Percentiles rank a stretch among this genome's conserved stretches.
Evolutionary conservation across 2,113 vertebrate genomes (phyloP).

Genomic region (Oceanodroma tethys): DNA sequence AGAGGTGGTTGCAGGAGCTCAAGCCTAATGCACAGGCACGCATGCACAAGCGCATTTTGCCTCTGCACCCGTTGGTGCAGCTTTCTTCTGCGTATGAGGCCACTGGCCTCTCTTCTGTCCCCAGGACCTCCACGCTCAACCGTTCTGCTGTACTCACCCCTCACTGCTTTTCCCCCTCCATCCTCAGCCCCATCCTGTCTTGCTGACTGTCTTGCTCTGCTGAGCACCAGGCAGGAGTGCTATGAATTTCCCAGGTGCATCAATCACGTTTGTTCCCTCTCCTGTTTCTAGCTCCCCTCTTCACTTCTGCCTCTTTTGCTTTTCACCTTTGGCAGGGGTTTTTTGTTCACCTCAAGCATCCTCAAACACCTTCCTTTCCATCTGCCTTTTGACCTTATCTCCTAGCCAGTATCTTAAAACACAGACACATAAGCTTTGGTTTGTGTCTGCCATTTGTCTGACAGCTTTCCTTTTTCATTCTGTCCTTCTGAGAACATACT

Average conservation of each 20-base stretch:
- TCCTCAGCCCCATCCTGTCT: not conserved
- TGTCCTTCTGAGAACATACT: not conserved
- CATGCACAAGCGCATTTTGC: rapidly evolving
- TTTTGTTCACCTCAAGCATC: not conserved
- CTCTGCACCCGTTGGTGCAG: not conserved
- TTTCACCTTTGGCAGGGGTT: not conserved
- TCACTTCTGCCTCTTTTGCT: not conserved
- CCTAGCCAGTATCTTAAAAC: not conserved
- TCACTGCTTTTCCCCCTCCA: not conserved
- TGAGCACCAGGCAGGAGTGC: not conserved
- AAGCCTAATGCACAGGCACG: rapidly evolving
- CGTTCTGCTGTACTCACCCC: rapidly evolving
- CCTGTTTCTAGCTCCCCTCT: not conserved
- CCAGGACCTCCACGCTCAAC: not conserved
- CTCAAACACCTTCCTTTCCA: not conserved
- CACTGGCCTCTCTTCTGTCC: not conserved
- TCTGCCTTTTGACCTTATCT: not conserved
- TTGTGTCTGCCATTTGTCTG: not conserved
- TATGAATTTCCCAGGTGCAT: not conserved
- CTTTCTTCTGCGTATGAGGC: not conserved
- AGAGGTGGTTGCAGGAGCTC: not conserved
- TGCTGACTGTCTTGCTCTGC: not conserved
- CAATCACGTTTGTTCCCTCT: not conserved
- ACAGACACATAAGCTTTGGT: not conserved
- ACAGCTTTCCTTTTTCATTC: not conserved